Evolutionary conservation across 92 coral and sea anemone species (phyloP).

Genomic region (Isaurus tuberculatus): DNA sequence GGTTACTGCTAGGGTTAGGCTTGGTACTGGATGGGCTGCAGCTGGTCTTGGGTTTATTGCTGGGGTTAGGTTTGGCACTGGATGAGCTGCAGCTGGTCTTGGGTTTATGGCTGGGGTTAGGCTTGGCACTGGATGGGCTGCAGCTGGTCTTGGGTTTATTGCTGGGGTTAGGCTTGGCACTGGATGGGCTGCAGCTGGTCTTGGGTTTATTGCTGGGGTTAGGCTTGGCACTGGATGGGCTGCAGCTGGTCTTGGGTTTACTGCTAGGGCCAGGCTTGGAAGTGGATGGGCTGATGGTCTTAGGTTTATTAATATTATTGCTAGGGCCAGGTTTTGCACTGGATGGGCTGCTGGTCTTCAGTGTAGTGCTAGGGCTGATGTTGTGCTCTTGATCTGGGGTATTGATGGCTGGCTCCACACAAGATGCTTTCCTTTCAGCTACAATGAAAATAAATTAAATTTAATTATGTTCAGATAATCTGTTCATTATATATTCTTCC

Average conservation of each 20-base stretch:
- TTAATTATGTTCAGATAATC: not conserved
- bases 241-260: not conserved
- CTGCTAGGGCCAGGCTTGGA: not conserved
- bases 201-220: not conserved
- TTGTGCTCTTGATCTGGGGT: not conserved
- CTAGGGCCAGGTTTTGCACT: not conserved
- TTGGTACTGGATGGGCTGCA: not conserved
- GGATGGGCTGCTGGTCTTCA: not conserved
- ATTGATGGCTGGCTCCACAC: not conserved
- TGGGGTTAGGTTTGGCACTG: not conserved
- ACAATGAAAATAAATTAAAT: constrained; percentile 16
- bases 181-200: not conserved
- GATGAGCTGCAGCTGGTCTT: not conserved
- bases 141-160: not conserved
- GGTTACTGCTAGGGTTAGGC: not conserved
- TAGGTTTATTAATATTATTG: not conserved
- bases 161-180: not conserved
- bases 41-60: constrained; percentile 1
- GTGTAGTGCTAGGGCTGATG: not conserved
- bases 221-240: not conserved
- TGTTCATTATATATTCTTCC: not conserved
- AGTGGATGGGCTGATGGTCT: not conserved
- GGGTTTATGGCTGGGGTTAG: not conserved
- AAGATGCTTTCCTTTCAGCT: constrained; percentile 25
- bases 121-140: not conserved